Conservation (phyloP, 1,140 invertebrate species). For the Drosophila obscura region DNA sequence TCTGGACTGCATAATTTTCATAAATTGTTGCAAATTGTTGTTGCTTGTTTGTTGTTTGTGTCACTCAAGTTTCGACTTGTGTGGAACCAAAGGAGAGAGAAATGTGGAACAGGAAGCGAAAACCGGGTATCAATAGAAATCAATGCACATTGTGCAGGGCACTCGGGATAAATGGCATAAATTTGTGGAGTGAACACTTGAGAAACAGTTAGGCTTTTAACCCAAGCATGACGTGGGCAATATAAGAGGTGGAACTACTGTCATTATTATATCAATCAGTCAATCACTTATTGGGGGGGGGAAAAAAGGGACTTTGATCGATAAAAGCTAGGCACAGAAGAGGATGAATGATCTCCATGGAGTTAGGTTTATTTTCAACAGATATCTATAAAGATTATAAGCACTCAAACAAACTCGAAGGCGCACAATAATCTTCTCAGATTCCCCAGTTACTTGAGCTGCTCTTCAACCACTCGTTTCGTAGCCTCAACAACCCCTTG, state of each 20-base stretch:
- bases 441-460: too few species aligned
- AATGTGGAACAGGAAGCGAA: slow-evolving; percentile 21
- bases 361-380: too few species aligned
- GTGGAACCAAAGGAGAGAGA: too few species aligned
- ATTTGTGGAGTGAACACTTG: slow-evolving; percentile 3
- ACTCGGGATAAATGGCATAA: slow-evolving; percentile 4
- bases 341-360: too few species aligned
- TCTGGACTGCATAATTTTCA: slow-evolving; percentile 63
- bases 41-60: slow-evolving; percentile 52
- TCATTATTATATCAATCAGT: too few species aligned
- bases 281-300: too few species aligned
- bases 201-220: background rate
- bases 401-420: too few species aligned
- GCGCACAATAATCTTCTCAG: too few species aligned
- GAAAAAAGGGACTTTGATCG: too few species aligned
- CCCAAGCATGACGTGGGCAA: background rate
- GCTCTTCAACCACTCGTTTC: background rate
- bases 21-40: slow-evolving; percentile 78
- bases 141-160: slow-evolving; percentile 1
- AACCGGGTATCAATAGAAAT: slow-evolving; percentile 6
- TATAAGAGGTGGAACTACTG: too few species aligned
- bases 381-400: too few species aligned
- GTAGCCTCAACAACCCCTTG: background rate
- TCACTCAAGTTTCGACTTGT: slow-evolving; percentile 5
- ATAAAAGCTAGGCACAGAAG: too few species aligned